Base-by-base conservation (phyloP, 2,888 invertebrate genomes). In the Eumacrocentrus americanus region DNA sequence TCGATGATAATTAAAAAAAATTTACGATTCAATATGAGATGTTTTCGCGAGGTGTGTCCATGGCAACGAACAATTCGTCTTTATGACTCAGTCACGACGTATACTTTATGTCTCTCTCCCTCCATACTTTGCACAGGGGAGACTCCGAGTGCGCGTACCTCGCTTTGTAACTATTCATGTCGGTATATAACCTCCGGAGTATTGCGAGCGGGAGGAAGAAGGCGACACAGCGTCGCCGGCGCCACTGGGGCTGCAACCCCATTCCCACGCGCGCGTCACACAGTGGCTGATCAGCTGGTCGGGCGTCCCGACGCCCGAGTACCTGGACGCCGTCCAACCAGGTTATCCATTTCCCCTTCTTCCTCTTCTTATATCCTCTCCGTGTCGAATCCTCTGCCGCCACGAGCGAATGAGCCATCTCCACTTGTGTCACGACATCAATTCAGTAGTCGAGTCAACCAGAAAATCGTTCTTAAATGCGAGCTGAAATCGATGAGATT, bases 291-390 rank as follows among this genome's bases (percentile, higher is more conserved):
- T 80, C 79, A 80, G 79, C 79, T 79, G 79, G 72, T 75, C 60
- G 58, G 56, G 63, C 63, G 58, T 58, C 60, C 56, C 47, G 47
- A 40, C 44, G 44, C 51, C 37, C 59, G 51, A 50, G 57, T 69
- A 72, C 69, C 78, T 79, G 79, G 80, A 79, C 75, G 70, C 57
- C 70, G 74, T 78, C 78, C 79, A 80, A 80, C 78, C 78, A 72
- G 80, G 79, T 79, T 80, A 80, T 67, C 72, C 64, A 62, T 61
- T 67, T 60, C 63, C 29, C 65, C 56, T 63, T 60, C 37, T 14
- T 18, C 22, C 55, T 29, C 60, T 3, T 54, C 60, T 61, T 48
- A 58, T 58, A 40, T 55, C 48, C 44, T 42, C 59, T 35, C 48
- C 14, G 29, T 34, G 16, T 34, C 11, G 5, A 18, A 14, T 38